Evolutionary conservation across 2,797 vertebrate species (phyloP).

Genomic region (Sorex maritimensis): DNA sequence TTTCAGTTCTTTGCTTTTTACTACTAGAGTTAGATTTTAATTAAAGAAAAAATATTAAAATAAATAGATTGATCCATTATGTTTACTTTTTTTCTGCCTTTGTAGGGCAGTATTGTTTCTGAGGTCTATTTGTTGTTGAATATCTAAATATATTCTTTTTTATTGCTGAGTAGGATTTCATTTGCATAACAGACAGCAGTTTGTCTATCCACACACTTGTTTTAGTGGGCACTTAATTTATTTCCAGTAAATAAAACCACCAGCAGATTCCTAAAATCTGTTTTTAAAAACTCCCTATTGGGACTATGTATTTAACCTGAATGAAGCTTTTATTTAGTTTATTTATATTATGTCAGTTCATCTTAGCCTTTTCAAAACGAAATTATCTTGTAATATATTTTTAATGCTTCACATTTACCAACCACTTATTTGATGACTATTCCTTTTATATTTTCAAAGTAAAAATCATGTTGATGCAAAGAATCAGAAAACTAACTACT

Average conservation of each 20-base stretch:
- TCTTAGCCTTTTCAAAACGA: constrained; percentile 38
- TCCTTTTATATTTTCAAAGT: constrained; percentile 15
- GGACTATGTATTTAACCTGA: not conserved
- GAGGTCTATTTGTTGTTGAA: constrained; percentile 17
- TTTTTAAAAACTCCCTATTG: not conserved
- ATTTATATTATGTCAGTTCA: constrained; percentile 3
- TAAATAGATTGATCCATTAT: constrained; percentile 19
- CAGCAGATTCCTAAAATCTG: constrained; percentile 8
- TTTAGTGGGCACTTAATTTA: not conserved
- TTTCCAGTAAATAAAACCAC: constrained; percentile 19
- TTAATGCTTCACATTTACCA: not conserved
- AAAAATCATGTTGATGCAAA: not conserved
- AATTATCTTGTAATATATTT: not conserved
- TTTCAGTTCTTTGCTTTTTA: not conserved
- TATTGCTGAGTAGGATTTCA: constrained; percentile 21
- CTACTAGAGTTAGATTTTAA: constrained; percentile 55
- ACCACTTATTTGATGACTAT: not conserved
- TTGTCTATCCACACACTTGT: not conserved
- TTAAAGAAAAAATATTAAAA: not conserved
- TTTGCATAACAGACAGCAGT: not conserved
- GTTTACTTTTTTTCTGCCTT: not conserved
- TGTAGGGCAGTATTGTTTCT: constrained; percentile 28
- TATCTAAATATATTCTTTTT: constrained; percentile 18
- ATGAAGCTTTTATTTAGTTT: constrained; percentile 5
- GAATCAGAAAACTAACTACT: not conserved